Evolutionary conservation across 2,888 invertebrate species (phyloP).

Genomic region (Glaucopsyche alexis): DNA sequence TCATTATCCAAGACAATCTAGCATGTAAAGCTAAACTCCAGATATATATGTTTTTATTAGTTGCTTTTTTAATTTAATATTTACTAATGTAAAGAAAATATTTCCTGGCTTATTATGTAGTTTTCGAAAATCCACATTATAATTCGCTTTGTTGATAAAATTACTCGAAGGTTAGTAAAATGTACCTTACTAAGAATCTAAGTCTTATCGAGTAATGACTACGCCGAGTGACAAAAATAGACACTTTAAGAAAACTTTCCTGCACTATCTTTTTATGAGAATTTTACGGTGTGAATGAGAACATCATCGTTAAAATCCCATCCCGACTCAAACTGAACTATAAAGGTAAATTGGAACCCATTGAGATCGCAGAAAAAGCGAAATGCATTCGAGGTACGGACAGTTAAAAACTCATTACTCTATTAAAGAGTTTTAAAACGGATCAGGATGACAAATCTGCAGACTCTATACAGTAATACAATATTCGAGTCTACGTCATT

Average conservation of each 20-base stretch:
- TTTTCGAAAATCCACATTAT: too few relatives aligned
- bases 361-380: conserved; percentile 28
- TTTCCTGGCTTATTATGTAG: too few relatives aligned
- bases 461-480: conserved; percentile 38
- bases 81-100: too few relatives aligned
- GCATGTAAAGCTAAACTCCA: too few relatives aligned
- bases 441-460: conserved; percentile 39
- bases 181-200: too few relatives aligned
- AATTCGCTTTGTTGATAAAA: too few relatives aligned
- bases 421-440: conserved; percentile 30
- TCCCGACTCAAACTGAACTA: conserved; percentile 23
- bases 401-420: conserved; percentile 36
- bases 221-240: not conserved
- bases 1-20: too few relatives aligned
- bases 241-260: not conserved
- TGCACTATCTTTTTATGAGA: not conserved
- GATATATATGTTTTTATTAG: too few relatives aligned
- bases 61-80: too few relatives aligned
- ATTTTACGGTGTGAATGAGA: conserved; percentile 20
- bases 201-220: too few relatives aligned
- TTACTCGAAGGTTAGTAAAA: too few relatives aligned
- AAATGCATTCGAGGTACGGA: conserved; percentile 32
- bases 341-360: conserved; percentile 29
- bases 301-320: conserved; percentile 30
- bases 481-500: conserved; percentile 47